phyloP scores from a whole-genome alignment of 2,888 invertebrate species.

The Agapostemon virescens region DNA sequence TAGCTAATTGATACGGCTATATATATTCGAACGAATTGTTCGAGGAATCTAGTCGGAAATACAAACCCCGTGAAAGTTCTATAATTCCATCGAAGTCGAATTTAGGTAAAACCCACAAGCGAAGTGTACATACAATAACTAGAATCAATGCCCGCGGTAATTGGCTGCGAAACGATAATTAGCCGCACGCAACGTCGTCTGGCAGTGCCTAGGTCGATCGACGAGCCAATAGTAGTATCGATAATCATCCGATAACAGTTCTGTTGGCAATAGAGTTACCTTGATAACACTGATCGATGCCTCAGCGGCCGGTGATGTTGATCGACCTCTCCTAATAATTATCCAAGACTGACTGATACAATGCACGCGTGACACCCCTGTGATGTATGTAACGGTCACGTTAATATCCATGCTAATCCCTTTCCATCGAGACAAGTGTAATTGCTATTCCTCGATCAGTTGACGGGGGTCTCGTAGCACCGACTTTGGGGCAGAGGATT shows the following conservation, averaged over 20 bases:
- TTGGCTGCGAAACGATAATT: conserved; percentile 65
- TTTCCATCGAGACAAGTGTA: conserved; percentile 31
- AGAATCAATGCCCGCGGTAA: conserved; percentile 49
- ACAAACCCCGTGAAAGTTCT: neutral
- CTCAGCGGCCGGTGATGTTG: conserved; percentile 58
- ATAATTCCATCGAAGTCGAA: neutral
- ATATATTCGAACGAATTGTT: neutral
- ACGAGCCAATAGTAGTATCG: conserved; percentile 55
- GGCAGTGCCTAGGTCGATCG: conserved; percentile 51
- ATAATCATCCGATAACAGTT: conserved; percentile 66
- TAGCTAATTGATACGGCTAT: neutral
- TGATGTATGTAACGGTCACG: conserved; percentile 66
- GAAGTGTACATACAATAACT: neutral
- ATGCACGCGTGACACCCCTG: conserved; percentile 61
- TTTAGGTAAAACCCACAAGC: neutral
- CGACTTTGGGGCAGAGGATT: neutral
- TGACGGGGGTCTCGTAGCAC: neutral
- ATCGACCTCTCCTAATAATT: conserved; percentile 68
- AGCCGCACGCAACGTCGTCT: conserved; percentile 45
- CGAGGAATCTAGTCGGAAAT: neutral
- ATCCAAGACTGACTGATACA: conserved; percentile 66
- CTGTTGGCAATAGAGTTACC: conserved; percentile 66
- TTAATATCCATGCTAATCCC: conserved; percentile 64
- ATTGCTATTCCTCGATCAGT: conserved; percentile 33
- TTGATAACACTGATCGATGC: conserved; percentile 67